Evolutionary conservation across 2,888 invertebrate species (phyloP).

Genomic region (Poecilobothrus nobilitatus): DNA sequence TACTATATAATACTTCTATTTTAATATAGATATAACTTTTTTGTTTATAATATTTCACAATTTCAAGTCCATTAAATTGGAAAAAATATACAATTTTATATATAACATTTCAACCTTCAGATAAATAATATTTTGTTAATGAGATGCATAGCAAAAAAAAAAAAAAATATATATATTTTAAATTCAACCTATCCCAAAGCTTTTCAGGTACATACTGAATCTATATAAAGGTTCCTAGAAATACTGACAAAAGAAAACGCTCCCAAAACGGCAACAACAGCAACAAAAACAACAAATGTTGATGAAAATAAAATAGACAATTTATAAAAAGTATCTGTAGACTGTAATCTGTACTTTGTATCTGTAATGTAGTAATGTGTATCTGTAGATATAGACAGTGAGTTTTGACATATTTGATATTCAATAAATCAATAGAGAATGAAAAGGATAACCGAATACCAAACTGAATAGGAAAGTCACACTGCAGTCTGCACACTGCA

Average conservation of each 20-base stretch:
- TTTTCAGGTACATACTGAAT: slow-evolving; percentile 2
- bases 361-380: no score
- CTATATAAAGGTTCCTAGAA: background rate
- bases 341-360: no score
- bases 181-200: slow-evolving; percentile 1
- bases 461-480: no score
- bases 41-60: background rate
- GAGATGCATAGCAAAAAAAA: background rate
- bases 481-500: no score
- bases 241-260: no score
- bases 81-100: background rate
- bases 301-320: background rate
- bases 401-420: no score
- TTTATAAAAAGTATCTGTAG: no score
- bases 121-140: background rate
- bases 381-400: no score
- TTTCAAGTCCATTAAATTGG: background rate
- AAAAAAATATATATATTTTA: background rate
- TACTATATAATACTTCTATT: background rate
- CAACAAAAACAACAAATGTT: background rate
- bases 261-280: background rate
- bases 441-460: no score
- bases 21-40: background rate
- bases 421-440: no score
- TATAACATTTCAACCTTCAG: slow-evolving; percentile 1